These are phyloP conservation scores for Macrobrachium nipponense DNA, from an alignment of 1,140 invertebrate genomes.

Conservation along the genomic window DNA sequence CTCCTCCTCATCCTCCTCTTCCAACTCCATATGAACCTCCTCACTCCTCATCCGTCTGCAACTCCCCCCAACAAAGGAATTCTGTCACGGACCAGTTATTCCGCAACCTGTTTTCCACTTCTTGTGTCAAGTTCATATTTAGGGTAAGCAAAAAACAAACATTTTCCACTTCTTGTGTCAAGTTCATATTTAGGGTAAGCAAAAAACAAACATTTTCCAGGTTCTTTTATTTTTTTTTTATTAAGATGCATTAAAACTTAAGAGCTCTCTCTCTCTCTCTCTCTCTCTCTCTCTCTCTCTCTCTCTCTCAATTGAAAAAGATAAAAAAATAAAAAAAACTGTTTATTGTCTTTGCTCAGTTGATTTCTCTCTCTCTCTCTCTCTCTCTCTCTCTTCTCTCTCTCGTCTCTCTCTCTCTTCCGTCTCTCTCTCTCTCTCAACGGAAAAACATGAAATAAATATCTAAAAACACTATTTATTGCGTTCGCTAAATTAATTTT, in stretches of 20 bases:
- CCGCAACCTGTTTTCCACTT: too few relatives aligned
- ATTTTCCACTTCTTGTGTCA: neutral
- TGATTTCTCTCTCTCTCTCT: too few relatives aligned
- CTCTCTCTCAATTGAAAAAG: neutral
- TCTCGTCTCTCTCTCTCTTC: too few relatives aligned
- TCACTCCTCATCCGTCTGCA: neutral
- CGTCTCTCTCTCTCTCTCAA: too few relatives aligned
- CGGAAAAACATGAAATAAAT: too few relatives aligned
- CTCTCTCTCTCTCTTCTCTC: too few relatives aligned
- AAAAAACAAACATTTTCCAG: neutral
- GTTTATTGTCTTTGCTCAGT: neutral
- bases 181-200: neutral
- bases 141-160: conserved; percentile 1
- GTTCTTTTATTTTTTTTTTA: neutral
- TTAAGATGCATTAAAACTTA: neutral
- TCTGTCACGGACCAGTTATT: too few relatives aligned
- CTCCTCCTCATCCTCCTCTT: neutral
- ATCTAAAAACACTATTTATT: too few relatives aligned
- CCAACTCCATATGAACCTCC: neutral
- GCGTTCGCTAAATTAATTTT: too few relatives aligned
- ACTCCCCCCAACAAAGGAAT: neutral
- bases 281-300: conserved; percentile 24
- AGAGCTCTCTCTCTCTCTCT: conserved; percentile 2
- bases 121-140: too few relatives aligned
- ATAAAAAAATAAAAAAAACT: neutral